phyloP scores from a whole-genome alignment of 2,888 invertebrate genomes.

The Drosophila kambysellisi region DNA sequence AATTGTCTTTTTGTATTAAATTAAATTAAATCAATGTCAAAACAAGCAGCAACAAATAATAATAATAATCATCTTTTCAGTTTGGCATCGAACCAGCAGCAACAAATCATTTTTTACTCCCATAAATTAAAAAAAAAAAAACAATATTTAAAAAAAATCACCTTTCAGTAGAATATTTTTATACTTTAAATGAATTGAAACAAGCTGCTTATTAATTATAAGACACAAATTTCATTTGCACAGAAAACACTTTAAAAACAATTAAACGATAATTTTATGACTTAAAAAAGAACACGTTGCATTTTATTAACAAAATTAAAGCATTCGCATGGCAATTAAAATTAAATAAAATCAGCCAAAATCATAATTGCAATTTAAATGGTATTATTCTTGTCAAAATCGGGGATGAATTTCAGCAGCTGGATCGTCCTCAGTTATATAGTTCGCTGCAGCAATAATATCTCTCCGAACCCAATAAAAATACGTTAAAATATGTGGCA shows the following conservation, averaged over 20 bases:
- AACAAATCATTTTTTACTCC: not conserved
- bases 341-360: no score
- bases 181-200: not conserved
- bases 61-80: not conserved
- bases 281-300: no score
- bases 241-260: no score
- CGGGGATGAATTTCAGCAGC: not conserved
- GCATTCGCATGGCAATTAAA: not conserved
- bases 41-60: not conserved
- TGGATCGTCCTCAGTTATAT: not conserved
- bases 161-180: not conserved
- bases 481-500: not conserved
- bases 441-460: not conserved
- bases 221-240: no score
- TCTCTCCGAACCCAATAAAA: not conserved
- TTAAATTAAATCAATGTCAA: not conserved
- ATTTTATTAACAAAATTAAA: no score
- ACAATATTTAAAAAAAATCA: not conserved
- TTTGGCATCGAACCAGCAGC: not conserved
- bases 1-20: not conserved
- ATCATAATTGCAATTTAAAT: not conserved
- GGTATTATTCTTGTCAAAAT: not conserved
- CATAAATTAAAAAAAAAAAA: not conserved
- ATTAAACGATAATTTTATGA: no score
- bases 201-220: no score